Conservation (phyloP, 2,797 vertebrate species). For the Eurystomus glaucurus region DNA sequence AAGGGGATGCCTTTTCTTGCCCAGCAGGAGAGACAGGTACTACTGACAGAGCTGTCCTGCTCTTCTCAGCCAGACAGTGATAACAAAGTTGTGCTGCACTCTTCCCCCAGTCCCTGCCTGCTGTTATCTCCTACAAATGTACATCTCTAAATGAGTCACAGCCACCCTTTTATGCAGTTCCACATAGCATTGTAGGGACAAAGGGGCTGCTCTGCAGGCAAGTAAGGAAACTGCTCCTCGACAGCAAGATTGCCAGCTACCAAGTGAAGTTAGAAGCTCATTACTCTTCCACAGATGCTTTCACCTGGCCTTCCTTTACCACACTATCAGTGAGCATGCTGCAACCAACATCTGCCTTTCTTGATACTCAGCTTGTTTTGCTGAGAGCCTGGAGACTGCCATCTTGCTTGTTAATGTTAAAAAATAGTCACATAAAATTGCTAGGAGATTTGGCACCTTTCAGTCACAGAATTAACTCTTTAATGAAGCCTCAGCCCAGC, state of each 20-base stretch:
- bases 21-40: rapidly evolving
- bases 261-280: background rate
- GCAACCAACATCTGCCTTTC: background rate
- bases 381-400: background rate
- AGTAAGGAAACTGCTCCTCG: rapidly evolving
- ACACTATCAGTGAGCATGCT: background rate
- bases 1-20: background rate
- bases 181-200: background rate
- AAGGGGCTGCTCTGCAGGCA: background rate
- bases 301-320: background rate
- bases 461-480: background rate
- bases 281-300: background rate
- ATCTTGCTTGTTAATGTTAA: background rate
- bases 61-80: background rate
- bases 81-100: background rate
- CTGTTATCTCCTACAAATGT: background rate
- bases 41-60: rapidly evolving
- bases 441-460: background rate
- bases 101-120: background rate
- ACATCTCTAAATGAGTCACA: background rate
- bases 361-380: background rate
- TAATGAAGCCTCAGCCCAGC: background rate
- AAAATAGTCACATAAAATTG: background rate
- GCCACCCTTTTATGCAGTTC: background rate
- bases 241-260: background rate